A percentile compares a stretch with the other conserved stretches of the same genome.
These are phyloP conservation scores for Apantesis nais DNA, from an alignment of 2,888 invertebrate species.

Conservation along the genomic window DNA sequence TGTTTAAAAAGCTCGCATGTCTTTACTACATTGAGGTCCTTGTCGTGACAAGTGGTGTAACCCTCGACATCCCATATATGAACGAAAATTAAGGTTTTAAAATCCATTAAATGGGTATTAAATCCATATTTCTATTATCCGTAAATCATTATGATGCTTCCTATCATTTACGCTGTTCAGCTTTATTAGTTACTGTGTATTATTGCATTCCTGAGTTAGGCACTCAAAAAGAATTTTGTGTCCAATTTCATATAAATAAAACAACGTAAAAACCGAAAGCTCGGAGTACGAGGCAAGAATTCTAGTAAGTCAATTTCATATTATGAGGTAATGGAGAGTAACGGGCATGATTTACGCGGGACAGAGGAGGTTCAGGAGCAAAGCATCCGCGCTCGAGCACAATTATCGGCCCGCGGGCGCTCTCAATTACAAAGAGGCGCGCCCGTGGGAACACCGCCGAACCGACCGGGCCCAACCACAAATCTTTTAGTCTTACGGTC, in stretches of 20 bases:
- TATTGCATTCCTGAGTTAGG: background rate
- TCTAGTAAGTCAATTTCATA: slow-evolving; percentile 81
- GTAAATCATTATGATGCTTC: background rate
- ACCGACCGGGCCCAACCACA: slow-evolving; percentile 71
- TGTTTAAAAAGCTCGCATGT: slow-evolving; percentile 83
- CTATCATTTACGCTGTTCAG: background rate
- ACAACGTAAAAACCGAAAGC: slow-evolving; percentile 50
- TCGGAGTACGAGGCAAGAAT: slow-evolving; percentile 63
- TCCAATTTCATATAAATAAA: slow-evolving; percentile 44
- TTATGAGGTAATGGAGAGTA: slow-evolving; percentile 85
- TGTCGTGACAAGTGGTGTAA: slow-evolving; percentile 78
- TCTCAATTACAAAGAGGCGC: slow-evolving; percentile 84
- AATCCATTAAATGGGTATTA: slow-evolving; percentile 14
- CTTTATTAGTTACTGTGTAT: no score
- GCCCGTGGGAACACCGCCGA: slow-evolving; percentile 80
- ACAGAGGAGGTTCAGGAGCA: slow-evolving; percentile 57
- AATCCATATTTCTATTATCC: slow-evolving; percentile 1
- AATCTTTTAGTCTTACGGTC: slow-evolving; percentile 76
- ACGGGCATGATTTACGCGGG: slow-evolving; percentile 83
- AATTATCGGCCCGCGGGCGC: slow-evolving; percentile 85
- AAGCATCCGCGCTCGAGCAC: slow-evolving; percentile 75
- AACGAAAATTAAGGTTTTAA: slow-evolving; percentile 54
- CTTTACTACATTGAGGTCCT: slow-evolving; percentile 75
- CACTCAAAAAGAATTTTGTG: background rate
- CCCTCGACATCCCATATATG: slow-evolving; percentile 69